A percentile compares a stretch with the other conserved stretches of the same genome.
These are phyloP conservation scores for Drymonia ruficornis DNA, from an alignment of 2,888 invertebrate genomes.

Conservation along the genomic window DNA sequence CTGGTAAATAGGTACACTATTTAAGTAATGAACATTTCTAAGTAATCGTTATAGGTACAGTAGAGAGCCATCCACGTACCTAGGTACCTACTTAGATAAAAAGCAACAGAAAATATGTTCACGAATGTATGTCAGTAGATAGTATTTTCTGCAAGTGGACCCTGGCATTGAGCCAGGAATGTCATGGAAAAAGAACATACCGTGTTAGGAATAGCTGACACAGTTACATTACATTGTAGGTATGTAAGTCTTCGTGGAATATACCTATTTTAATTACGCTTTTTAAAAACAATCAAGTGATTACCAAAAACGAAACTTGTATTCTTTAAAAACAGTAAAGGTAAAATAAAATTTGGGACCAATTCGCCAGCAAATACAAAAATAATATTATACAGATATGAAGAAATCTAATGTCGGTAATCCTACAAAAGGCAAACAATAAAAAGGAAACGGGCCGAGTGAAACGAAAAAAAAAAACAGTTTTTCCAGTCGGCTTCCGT, in stretches of 20 bases:
- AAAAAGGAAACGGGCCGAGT: constrained; percentile 48
- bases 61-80: no score
- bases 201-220: no score
- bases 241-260: no score
- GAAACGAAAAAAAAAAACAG: constrained; percentile 42
- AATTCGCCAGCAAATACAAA: constrained; percentile 18
- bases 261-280: no score
- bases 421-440: constrained; percentile 38
- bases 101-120: constrained; percentile 1
- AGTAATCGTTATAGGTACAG: neutral
- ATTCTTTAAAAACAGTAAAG: constrained; percentile 16
- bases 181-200: neutral
- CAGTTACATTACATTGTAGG: no score
- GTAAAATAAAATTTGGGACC: constrained; percentile 13
- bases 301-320: neutral
- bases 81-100: no score
- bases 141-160: neutral
- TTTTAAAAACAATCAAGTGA: no score
- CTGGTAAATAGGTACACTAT: no score
- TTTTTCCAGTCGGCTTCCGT: constrained; percentile 59
- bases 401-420: constrained; percentile 25
- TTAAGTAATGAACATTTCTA: no score
- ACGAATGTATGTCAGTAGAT: neutral
- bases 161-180: neutral
- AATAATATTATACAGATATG: constrained; percentile 20